phyloP scores from a whole-genome alignment of 2,888 invertebrate genomes.

The Mycalesis mineus region DNA sequence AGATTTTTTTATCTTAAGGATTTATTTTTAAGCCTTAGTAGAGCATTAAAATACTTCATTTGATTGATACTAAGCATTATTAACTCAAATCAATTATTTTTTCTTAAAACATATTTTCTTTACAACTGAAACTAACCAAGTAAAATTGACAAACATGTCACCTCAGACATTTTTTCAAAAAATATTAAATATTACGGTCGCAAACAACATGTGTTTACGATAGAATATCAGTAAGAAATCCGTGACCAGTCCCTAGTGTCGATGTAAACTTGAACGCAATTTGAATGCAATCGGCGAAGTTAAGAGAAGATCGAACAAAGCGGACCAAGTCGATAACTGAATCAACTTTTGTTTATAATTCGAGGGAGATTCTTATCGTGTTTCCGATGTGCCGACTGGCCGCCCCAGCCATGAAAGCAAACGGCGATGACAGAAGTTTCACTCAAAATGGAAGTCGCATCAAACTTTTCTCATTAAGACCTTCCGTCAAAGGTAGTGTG shows the following conservation, averaged over 20 bases:
- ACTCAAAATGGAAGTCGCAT: slow-evolving; percentile 72
- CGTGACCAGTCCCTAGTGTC: slow-evolving; percentile 23
- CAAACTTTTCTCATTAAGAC: slow-evolving; percentile 77
- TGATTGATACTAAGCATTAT: too few relatives aligned
- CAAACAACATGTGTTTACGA: not conserved
- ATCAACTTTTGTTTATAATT: slow-evolving; percentile 65
- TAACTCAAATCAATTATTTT: too few relatives aligned
- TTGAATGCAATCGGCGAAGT: slow-evolving; percentile 58
- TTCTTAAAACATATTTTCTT: too few relatives aligned
- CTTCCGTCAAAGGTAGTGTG: slow-evolving; percentile 70
- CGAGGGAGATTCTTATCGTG: slow-evolving; percentile 55
- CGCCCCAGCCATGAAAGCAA: slow-evolving; percentile 59
- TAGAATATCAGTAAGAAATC: not conserved
- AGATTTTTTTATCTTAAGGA: too few relatives aligned
- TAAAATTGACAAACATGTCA: too few relatives aligned
- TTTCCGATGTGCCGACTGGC: slow-evolving; percentile 43
- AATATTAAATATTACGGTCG: too few relatives aligned
- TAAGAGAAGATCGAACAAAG: slow-evolving; percentile 50
- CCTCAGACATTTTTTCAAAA: too few relatives aligned
- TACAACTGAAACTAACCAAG: too few relatives aligned
- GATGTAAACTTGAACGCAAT: slow-evolving; percentile 63
- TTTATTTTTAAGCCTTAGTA: too few relatives aligned
- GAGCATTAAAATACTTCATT: too few relatives aligned
- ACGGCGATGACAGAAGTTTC: slow-evolving; percentile 72
- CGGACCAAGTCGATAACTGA: slow-evolving; percentile 51